Conservation (phyloP, 2,113 vertebrate genomes). For the Scomber scombrus region DNA sequence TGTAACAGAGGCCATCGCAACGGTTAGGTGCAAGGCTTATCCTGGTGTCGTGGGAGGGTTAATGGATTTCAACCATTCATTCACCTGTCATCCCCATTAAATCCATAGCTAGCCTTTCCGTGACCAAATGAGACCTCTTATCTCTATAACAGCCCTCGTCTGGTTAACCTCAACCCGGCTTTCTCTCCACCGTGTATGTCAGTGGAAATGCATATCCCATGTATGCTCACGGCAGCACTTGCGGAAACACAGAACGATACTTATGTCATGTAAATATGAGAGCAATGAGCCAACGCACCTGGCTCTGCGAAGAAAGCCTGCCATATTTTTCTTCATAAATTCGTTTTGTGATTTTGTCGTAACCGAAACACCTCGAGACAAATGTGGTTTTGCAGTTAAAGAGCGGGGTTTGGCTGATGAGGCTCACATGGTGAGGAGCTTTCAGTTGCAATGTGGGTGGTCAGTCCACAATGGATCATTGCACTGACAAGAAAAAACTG, state of each 20-base stretch:
- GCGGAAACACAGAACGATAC: conserved; percentile 41
- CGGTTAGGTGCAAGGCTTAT: conserved; percentile 47
- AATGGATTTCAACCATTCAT: conserved; percentile 78
- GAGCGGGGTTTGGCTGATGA: conserved; percentile 47
- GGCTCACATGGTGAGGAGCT: conserved; percentile 44
- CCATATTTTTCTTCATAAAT: background rate
- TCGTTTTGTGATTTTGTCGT: conserved; percentile 25
- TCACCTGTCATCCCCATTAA: conserved; percentile 78
- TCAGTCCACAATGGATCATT: conserved; percentile 59
- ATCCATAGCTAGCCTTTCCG: conserved; percentile 54
- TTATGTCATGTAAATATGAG: conserved; percentile 41
- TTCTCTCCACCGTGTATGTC: conserved; percentile 20
- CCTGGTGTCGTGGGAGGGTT: conserved; percentile 65
- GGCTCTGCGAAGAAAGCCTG: background rate
- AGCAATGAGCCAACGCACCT: background rate
- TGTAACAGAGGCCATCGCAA: conserved; percentile 23
- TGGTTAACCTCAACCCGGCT: conserved; percentile 68
- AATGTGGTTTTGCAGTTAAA: conserved; percentile 17
- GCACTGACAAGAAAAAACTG: conserved; percentile 52
- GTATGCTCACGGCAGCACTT: conserved; percentile 10
- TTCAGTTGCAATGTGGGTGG: conserved; percentile 70
- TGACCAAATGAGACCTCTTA: conserved; percentile 69
- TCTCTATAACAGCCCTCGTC: conserved; percentile 59
- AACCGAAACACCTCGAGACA: conserved; percentile 35
- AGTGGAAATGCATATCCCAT: conserved; percentile 45